Evolutionary conservation across 1,140 invertebrate species (phyloP), one percentile per base, ranked within the genome.

Genomic region (Scaptomyza montana): DNA sequence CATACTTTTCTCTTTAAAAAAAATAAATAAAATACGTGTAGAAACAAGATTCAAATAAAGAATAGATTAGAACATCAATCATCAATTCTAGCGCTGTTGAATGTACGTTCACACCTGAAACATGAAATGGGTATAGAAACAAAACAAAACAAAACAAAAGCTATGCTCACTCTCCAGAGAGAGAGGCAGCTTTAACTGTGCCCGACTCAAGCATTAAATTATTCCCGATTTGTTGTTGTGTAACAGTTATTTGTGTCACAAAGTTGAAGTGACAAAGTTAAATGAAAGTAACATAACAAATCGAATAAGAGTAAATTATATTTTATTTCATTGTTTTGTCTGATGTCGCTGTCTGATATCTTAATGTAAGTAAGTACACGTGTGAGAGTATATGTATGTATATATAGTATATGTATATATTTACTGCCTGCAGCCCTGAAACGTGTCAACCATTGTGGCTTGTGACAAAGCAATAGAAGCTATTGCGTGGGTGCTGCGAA

Each of bases 361-460:
- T 25, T 25, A 0, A 3, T 41, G 39, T 41, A n/a, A 9, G 39
- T 12, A 1, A 16, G 16, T 16, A 16, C 16, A 16, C 16, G 16
- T 16, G 0, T 16, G 16, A 16, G 16, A 16, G 16, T 16, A 16
- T 1, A 16, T 16, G 16, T 41, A 41, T 41, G 39, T 10, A 61
- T 33, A 13, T 13, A 54, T 16, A 16, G 16, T 16, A n/a, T 13
- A 30, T 56, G 33, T 43, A 64, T 25, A 41, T 21, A 8, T 47
- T 47, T 65, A 36, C 16, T 57, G 28, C 16, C 45, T 43, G 5
- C 39, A 39, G 6, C 46, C 54, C 46, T 45, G 57, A 50, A 55
- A 62, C 33, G 57, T 78, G 70, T 86, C 81, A 87, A 87, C 87
- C 81, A 87, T 71, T 64, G 61, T 45, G 70, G 78, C 60, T 62